Percentiles rank a stretch among this genome's conserved stretches.
Conservation (phyloP, 37 sponge, comb jelly and placozoan species). For the Ianthella basta region DNA sequence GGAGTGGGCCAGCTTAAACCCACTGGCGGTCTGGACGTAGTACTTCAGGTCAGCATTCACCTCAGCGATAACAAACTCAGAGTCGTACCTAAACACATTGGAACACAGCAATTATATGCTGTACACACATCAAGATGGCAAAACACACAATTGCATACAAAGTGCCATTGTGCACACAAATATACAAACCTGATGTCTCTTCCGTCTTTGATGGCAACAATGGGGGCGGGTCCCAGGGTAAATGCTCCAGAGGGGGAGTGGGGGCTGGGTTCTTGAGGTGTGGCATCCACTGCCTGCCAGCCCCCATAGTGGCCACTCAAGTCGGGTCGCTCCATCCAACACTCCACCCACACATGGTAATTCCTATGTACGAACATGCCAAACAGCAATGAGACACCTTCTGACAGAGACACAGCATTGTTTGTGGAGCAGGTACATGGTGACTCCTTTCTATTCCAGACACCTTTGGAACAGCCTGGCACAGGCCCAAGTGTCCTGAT, state of each 20-base stretch:
- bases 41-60: conserved; percentile 74
- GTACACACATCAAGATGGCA: background rate
- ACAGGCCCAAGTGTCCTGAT: too few relatives aligned
- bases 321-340: conserved; percentile 75
- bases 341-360: conserved; percentile 83
- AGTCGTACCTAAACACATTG: conserved; percentile 49
- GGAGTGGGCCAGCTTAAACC: background rate
- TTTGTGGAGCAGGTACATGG: too few relatives aligned
- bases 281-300: conserved; percentile 84
- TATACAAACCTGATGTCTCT: conserved; percentile 47
- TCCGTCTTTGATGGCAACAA: conserved; percentile 72
- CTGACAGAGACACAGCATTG: too few relatives aligned
- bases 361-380: conserved; percentile 48
- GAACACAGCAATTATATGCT: background rate
- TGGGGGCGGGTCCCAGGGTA: conserved; percentile 73
- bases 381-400: too few relatives aligned
- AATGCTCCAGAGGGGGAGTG: conserved; percentile 26
- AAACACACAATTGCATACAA: too few relatives aligned
- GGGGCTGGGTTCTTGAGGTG: conserved; percentile 73
- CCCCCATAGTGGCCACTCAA: conserved; percentile 57
- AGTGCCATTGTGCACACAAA: too few relatives aligned
- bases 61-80: conserved; percentile 80
- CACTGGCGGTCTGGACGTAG: background rate
- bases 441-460: too few relatives aligned
- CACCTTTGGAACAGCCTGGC: too few relatives aligned